Percentiles rank a stretch among this genome's conserved stretches.
Conservation (phyloP, 1,140 invertebrate genomes). For the Ladona fulva region DNA sequence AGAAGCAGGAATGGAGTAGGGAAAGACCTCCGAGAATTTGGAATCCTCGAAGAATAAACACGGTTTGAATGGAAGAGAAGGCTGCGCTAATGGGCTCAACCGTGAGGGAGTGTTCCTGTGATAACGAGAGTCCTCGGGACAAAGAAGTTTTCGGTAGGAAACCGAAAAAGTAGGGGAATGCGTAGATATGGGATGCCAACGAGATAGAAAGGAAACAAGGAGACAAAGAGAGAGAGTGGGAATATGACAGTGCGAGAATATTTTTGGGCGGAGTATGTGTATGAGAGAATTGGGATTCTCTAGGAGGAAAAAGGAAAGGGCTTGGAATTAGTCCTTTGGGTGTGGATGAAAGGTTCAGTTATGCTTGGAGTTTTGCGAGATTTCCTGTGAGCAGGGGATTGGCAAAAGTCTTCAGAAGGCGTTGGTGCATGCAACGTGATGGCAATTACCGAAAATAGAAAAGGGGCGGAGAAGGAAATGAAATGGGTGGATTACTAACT, state of each 20-base stretch:
- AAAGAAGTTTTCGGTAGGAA: background rate
- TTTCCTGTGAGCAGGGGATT: background rate
- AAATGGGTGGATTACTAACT: background rate
- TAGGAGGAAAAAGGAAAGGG: no score
- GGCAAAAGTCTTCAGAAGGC: background rate
- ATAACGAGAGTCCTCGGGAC: background rate
- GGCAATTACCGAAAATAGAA: background rate
- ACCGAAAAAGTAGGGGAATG: background rate
- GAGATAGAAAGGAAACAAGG: background rate
- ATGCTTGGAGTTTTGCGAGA: background rate
- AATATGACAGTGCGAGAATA: background rate
- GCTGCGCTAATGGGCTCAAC: background rate
- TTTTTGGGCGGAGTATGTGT: no score
- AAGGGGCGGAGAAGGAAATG: background rate
- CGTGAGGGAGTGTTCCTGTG: background rate
- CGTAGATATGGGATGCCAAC: background rate
- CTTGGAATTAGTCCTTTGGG: background rate
- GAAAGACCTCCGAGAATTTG: background rate
- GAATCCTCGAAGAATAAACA: background rate
- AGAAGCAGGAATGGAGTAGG: background rate
- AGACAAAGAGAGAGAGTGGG: background rate
- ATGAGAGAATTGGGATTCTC: no score
- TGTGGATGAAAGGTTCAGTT: constrained; percentile 1
- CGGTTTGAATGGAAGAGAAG: background rate
- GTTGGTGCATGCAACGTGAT: background rate